Evolutionary conservation across 2,113 vertebrate genomes (phyloP).

Genomic region (Ellobius talpinus): DNA sequence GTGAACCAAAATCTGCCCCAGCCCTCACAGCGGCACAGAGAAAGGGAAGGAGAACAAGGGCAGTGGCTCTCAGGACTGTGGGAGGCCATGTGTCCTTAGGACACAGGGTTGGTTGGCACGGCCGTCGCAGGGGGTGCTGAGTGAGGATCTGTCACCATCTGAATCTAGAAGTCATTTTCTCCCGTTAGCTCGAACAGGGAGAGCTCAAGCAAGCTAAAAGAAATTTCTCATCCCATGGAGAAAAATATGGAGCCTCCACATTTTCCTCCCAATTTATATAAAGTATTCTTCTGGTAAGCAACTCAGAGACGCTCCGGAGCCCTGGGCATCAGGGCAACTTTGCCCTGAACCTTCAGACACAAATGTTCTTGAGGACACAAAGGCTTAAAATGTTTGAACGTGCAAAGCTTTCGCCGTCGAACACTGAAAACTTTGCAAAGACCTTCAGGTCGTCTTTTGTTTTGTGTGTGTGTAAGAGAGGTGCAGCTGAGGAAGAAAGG

Average conservation of each 20-base stretch:
- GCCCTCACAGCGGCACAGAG: conserved; percentile 59
- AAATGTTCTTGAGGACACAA: neutral
- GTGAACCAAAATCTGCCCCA: conserved; percentile 83
- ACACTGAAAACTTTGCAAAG: neutral
- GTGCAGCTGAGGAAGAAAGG: too few relatives aligned
- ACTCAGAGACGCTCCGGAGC: neutral
- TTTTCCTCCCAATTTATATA: neutral
- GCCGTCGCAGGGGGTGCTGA: neutral
- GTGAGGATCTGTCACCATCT: neutral
- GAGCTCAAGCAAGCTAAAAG: neutral
- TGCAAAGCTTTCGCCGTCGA: neutral
- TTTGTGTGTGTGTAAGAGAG: neutral
- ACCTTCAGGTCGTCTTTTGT: neutral
- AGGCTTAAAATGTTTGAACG: neutral
- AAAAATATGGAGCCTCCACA: neutral
- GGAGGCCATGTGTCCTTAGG: conserved; percentile 33
- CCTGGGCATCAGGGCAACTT: neutral
- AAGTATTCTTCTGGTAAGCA: neutral
- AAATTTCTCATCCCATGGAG: conserved; percentile 28
- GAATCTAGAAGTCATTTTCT: conserved; percentile 54
- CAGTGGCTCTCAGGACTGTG: neutral
- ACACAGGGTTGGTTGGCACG: neutral
- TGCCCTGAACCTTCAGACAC: accelerated
- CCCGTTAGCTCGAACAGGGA: neutral
- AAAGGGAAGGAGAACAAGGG: conserved; percentile 67